Conservation (phyloP, 2,797 vertebrate genomes). For the Acipenser oxyrinchus region DNA sequence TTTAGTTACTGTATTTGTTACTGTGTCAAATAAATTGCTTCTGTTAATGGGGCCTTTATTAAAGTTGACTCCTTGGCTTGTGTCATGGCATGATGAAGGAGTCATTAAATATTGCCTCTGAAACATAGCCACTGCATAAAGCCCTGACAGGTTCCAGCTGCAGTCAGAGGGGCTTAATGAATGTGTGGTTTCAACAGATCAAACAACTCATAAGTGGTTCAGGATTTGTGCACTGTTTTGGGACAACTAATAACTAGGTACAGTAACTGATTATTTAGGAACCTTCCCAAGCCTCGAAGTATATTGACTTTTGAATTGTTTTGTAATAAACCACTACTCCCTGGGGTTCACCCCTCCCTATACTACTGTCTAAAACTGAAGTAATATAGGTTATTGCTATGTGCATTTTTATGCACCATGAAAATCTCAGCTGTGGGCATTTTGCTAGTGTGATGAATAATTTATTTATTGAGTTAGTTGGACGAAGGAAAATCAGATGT, state of each 20-base stretch:
- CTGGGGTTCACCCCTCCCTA: background rate
- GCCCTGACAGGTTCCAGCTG: background rate
- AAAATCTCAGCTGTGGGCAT: constrained; percentile 5
- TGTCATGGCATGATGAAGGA: background rate
- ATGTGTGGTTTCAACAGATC: background rate
- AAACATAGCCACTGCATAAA: background rate
- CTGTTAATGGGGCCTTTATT: no score
- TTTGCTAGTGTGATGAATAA: constrained; percentile 69
- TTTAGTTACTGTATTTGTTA: no score
- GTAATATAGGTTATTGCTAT: constrained; percentile 46
- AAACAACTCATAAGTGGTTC: background rate
- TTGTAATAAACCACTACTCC: background rate
- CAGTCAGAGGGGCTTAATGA: background rate
- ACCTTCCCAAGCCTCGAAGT: background rate
- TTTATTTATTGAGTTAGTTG: constrained; percentile 73
- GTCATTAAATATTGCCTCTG: background rate
- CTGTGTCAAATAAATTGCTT: no score
- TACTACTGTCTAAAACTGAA: constrained; percentile 20
- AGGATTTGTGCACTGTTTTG: background rate
- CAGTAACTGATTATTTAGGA: background rate
- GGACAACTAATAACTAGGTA: background rate
- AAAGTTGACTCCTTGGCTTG: no score
- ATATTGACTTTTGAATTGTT: background rate
- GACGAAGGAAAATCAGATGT: constrained; percentile 76
- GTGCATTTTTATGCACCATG: constrained; percentile 30